A percentile compares a stretch with the other conserved stretches of the same genome.
Conservation (phyloP, 2,113 vertebrate genomes). For the Mustela lutreola region DNA sequence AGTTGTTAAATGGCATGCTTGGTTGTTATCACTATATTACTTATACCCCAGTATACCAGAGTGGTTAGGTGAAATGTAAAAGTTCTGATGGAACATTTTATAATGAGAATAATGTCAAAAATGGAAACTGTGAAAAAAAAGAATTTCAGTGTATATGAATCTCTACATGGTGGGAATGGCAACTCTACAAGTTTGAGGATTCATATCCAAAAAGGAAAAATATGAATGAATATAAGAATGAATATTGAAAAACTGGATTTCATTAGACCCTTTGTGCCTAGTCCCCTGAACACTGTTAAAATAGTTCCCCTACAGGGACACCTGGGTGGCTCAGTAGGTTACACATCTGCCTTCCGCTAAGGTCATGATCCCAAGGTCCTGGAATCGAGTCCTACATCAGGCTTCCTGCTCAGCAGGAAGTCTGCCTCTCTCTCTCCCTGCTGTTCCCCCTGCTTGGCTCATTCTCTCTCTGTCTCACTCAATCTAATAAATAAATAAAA, state of each 20-base stretch:
- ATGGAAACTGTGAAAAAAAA: background rate
- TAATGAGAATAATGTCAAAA: slow-evolving; percentile 42
- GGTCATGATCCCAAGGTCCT: no score
- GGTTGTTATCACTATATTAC: background rate
- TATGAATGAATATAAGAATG: background rate
- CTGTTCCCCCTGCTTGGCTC: no score
- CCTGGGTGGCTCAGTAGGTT: no score
- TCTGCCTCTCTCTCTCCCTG: no score
- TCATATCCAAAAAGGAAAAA: background rate
- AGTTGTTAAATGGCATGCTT: slow-evolving; percentile 36
- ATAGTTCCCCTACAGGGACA: background rate
- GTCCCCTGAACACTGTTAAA: background rate
- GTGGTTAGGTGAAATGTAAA: background rate
- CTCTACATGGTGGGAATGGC: background rate
- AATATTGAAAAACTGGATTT: background rate
- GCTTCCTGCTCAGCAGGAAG: no score
- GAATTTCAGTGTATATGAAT: slow-evolving; percentile 16
- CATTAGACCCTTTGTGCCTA: background rate
- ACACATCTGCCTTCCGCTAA: no score
- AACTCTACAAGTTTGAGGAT: slow-evolving; percentile 3
- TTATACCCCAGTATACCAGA: background rate
- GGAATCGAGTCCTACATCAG: no score
- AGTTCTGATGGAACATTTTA: slow-evolving; percentile 50
- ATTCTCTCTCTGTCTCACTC: no score
- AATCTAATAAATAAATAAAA: no score